Conservation (phyloP, 1,140 invertebrate genomes). For the Bathynomus jamesi region DNA sequence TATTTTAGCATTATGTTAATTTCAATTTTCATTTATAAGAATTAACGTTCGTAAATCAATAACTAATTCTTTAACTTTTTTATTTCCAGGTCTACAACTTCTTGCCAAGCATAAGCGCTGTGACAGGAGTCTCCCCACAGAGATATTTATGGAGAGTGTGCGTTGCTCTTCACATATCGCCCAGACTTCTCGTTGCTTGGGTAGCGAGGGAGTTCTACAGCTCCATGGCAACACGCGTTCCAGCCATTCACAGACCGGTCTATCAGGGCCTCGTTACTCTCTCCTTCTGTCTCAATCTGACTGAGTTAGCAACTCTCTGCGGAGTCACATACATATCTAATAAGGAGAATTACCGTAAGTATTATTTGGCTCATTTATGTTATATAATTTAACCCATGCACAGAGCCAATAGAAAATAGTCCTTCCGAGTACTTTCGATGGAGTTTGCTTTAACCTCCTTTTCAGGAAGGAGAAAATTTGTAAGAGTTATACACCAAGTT, state of each 20-base stretch:
- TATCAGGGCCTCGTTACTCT: constrained; percentile 58
- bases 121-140: constrained; percentile 82
- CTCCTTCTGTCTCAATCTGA: constrained; percentile 74
- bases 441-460: too few species aligned
- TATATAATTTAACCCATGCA: too few species aligned
- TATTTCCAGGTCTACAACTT: constrained; percentile 74
- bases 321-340: constrained; percentile 89
- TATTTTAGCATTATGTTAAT: too few species aligned
- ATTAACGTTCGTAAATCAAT: too few species aligned
- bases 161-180: constrained; percentile 79
- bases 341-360: constrained; percentile 89
- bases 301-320: constrained; percentile 71
- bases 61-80: too few species aligned
- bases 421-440: too few species aligned
- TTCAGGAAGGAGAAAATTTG: too few species aligned
- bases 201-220: constrained; percentile 75
- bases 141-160: constrained; percentile 85
- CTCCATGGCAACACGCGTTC: constrained; percentile 47
- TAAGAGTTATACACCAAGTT: too few species aligned
- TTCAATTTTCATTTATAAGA: too few species aligned
- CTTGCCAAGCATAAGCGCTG: constrained; percentile 83
- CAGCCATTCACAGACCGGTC: constrained; percentile 37
- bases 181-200: constrained; percentile 72
- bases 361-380: not conserved
- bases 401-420: too few species aligned